Evolutionary conservation across 2,888 invertebrate genomes (phyloP), one percentile per base, ranked within the genome.

Genomic region (Sepiola atlantica): DNA sequence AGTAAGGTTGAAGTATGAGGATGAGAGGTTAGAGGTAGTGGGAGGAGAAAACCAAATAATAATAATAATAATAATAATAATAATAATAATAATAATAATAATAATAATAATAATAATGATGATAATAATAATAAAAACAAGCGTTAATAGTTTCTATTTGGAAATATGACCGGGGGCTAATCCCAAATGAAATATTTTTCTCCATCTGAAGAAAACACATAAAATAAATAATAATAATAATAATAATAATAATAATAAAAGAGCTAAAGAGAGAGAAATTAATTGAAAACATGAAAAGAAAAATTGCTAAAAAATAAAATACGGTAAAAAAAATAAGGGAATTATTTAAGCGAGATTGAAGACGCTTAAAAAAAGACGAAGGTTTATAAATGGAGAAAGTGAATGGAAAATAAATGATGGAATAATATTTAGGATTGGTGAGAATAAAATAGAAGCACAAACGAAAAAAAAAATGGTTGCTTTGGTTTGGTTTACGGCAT

Each of bases 121-220:
- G n/a, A n/a, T n/a, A n/a, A n/a, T n/a, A n/a, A n/a, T n/a, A n/a
- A n/a, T n/a, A n/a, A n/a, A n/a, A n/a, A n/a, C n/a, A 61, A 61
- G 45, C 77, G 77, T 32, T 77, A 77, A 77, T 77, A 77, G 77
- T 77, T 45, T 77, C 77, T 77, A 77, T 77, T 77, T 77, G 77
- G n/a, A 18, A 77, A n/a, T 32, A 0, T 77, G 16, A n/a, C 77
- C 18, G n/a, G n/a, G 77, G 77, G 77, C 77, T 77, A 77, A 77
- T 77, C 77, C 77, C 16, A 77, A 77, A 77, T 77, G 77, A 77
- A 77, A 77, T n/a, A 77, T 77, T 77, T 77, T 32, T 77, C 77
- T 14, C 77, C n/a, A 16, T 77, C 32, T n/a, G 77, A 10, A n/a
- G 77, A 77, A n/a, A n/a, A 77, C 28, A 28, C 28, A 77, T 10